phyloP scores from a whole-genome alignment of 2,113 vertebrate species.

The Cyanistes caeruleus region DNA sequence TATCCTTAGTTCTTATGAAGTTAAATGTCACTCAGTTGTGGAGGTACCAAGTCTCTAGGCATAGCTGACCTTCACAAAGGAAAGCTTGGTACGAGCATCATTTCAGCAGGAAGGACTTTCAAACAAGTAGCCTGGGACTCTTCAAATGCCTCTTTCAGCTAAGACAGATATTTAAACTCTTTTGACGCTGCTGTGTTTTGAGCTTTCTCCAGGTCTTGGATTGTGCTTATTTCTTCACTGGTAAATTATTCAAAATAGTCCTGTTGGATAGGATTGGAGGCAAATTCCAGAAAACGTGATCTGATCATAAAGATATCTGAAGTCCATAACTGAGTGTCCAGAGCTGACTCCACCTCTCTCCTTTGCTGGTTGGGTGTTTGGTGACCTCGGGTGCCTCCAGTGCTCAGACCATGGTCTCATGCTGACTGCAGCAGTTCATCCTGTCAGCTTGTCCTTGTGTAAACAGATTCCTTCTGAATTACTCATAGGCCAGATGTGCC shows the following conservation, averaged over 20 bases:
- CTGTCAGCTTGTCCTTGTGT: slow-evolving; percentile 19
- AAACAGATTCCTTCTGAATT: slow-evolving; percentile 58
- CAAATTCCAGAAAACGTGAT: background rate
- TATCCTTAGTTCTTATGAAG: background rate
- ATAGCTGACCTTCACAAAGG: background rate
- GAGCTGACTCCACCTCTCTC: background rate
- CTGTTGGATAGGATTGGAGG: background rate
- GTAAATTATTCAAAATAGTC: background rate
- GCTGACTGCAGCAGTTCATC: slow-evolving; percentile 36
- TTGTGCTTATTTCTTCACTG: background rate
- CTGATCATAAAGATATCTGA: background rate
- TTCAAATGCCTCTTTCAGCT: background rate
- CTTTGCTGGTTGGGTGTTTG: background rate
- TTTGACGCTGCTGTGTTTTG: background rate
- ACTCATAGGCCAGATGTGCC: slow-evolving; percentile 50
- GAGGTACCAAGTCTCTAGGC: background rate
- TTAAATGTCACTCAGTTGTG: background rate
- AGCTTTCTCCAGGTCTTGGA: background rate
- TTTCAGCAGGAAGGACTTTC: background rate
- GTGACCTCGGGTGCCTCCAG: background rate
- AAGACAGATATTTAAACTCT: background rate
- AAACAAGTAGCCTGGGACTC: background rate
- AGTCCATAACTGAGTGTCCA: background rate
- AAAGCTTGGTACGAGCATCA: background rate
- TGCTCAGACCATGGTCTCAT: background rate